Conservation (phyloP, 2,888 invertebrate species). For the Drepana falcataria region DNA sequence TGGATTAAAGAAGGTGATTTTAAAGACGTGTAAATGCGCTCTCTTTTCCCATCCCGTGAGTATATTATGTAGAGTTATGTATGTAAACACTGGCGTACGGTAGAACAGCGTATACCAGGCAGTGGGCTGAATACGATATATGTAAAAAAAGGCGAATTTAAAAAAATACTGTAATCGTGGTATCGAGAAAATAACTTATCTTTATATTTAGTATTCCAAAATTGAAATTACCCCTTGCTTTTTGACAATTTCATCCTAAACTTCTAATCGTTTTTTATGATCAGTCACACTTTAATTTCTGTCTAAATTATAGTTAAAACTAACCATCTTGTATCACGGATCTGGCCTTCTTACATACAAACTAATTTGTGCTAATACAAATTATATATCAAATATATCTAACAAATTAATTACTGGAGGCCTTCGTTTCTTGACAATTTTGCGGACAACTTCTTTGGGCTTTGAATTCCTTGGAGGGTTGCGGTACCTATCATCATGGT, state of each 20-base stretch:
- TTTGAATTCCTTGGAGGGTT: constrained; percentile 36
- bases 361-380: constrained; percentile 52
- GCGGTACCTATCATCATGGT: constrained; percentile 44
- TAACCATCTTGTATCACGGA: constrained; percentile 9
- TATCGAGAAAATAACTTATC: constrained; percentile 2
- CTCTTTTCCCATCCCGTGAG: too few species aligned
- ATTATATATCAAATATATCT: constrained; percentile 69
- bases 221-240: too few species aligned
- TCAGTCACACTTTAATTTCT: constrained; percentile 5
- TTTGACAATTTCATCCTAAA: too few species aligned
- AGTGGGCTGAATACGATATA: too few species aligned
- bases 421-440: constrained; percentile 61
- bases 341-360: constrained; percentile 21
- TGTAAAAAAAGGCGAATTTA: too few species aligned
- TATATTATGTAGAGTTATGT: too few species aligned
- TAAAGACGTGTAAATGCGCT: too few species aligned
- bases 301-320: not conserved
- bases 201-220: too few species aligned
- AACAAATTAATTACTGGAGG: constrained; percentile 59
- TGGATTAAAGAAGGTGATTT: too few species aligned
- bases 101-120: too few species aligned
- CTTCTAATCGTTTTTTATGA: not conserved
- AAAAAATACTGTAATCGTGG: not conserved
- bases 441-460: constrained; percentile 54
- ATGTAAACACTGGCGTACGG: too few species aligned